phyloP scores from a whole-genome alignment of 2,797 vertebrate genomes.

The Danio tinwini region DNA sequence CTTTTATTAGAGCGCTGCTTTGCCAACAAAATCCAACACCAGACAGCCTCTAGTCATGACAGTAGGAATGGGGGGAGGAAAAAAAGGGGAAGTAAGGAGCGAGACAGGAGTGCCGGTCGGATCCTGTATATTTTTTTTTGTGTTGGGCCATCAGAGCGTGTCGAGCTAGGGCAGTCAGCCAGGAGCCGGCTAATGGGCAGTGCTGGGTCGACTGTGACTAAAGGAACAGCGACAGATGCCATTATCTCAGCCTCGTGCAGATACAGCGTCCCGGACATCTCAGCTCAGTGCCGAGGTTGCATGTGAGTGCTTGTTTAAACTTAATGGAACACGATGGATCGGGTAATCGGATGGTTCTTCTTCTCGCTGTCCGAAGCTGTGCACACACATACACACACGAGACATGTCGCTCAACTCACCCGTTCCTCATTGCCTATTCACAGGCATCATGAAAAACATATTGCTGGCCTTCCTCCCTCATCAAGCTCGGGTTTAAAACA shows the following conservation, averaged over 20 bases:
- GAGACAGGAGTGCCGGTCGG: constrained; percentile 66
- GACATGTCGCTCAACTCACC: constrained; percentile 63
- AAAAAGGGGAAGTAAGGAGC: constrained; percentile 43
- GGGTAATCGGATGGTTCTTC: constrained; percentile 76
- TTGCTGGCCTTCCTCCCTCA: constrained; percentile 70
- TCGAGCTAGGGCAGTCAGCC: constrained; percentile 65
- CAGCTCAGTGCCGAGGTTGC: constrained; percentile 47
- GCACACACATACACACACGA: constrained; percentile 61
- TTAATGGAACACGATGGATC: constrained; percentile 78
- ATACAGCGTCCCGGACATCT: constrained; percentile 72
- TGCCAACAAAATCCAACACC: constrained; percentile 42
- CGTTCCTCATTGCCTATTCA: constrained; percentile 70
- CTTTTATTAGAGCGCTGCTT: constrained; percentile 46
- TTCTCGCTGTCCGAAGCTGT: constrained; percentile 64
- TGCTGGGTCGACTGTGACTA: constrained; percentile 72
- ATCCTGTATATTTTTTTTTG: constrained; percentile 71
- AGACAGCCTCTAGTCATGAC: constrained; percentile 52
- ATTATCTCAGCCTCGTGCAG: constrained; percentile 80
- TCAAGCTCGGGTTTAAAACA: constrained; percentile 74
- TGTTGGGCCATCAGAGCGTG: constrained; percentile 74
- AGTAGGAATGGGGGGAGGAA: constrained; percentile 47
- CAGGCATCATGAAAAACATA: constrained; percentile 70
- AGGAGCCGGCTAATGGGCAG: constrained; percentile 80
- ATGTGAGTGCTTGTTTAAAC: constrained; percentile 66
- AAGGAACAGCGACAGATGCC: constrained; percentile 80